Base-by-base conservation (phyloP, 2,113 vertebrate genomes). In the Lucifuga dentata region DNA sequence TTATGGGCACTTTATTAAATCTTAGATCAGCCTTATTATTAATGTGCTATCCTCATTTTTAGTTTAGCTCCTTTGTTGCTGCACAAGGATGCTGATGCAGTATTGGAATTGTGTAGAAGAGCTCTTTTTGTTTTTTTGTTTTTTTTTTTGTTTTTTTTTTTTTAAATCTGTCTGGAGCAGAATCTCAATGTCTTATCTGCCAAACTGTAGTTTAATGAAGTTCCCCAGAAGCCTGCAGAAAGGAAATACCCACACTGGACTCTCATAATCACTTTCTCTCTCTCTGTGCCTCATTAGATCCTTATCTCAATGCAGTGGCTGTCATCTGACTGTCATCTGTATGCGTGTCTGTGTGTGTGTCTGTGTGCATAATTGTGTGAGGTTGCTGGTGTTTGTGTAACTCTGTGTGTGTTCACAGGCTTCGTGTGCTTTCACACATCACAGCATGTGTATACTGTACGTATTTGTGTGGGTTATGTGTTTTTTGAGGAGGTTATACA, bases 131-230 rank as follows among this genome's bases (percentile, higher is more conserved):
- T n/a, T n/a, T n/a, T n/a, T n/a, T n/a, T n/a, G n/a, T n/a, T n/a
- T n/a, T n/a, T n/a, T n/a, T n/a, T n/a, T n/a, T n/a, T n/a, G n/a
- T n/a, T n/a, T n/a, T n/a, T n/a, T n/a, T n/a, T n/a, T n/a, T n/a
- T n/a, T 70, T 43, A 76, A 62, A 73, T 76, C 45, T 70, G 56
- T 64, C 11, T 48, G 20, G 19, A 66, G 52, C 33, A 46, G 16
- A 58, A 71, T 81, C 16, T 36, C 73, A 59, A 83, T 66, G 52
- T 57, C 64, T 67, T 59, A 78, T 83, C 66, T 74, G 11, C 17
- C 64, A 49, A 67, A 70, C 53, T 61, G 61, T 60, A 36, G 39
- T 73, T 45, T 77, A 80, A 88, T 81, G 65, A 72, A 83, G 74
- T 72, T 64, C 38, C 57, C 52, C 50, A 60, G 20, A 49, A 69